Evolutionary conservation across 2,113 vertebrate genomes (phyloP), one percentile per base, ranked within the genome.

Genomic region (Rhynchopsitta pachyrhyncha): DNA sequence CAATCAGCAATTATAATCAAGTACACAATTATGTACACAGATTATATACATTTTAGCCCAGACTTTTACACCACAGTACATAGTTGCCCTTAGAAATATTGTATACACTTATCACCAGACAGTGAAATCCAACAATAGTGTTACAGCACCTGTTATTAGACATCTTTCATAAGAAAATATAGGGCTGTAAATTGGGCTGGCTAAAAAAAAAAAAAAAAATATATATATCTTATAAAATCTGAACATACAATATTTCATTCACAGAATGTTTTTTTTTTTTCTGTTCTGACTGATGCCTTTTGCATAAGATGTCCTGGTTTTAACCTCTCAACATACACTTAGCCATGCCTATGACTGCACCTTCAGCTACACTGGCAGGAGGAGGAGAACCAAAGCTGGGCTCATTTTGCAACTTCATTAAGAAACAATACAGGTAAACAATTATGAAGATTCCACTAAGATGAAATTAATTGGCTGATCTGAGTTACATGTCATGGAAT

Each of bases 1-100:
- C 98, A 98, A 98, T 98, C 98, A 96, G 97, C 96, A 98, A 94
- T 98, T 98, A 97, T 98, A 98, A 98, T 98, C 97, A 98, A 98
- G 98, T 98, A 98, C 97, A 98, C 97, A 98, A 97, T 97, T 98
- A 98, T 98, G 95, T 98, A 98, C 98, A 98, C 27, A 35, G 93
- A 97, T 97, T 98, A 98, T 98, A 95, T 98, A 98, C 98, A 98
- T 89, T 97, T 97, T 93, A 98, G 97, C 97, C 98, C 98, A 98
- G 97, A 97, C 98, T 98, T 98, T 97, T 98, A 98, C 97, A 98
- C 98, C 98, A 98, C 98, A 98, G 98, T 98, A 98, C 98, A 79
- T 78, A 96, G 97, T 97, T 97, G 97, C 96, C 98, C 97, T 98
- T 97, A 97, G 97, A 97, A 98, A 97, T 97, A 97, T 95, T 97